Base-by-base conservation (phyloP, 1,140 invertebrate genomes). In the Psilanteris sp. region DNA sequence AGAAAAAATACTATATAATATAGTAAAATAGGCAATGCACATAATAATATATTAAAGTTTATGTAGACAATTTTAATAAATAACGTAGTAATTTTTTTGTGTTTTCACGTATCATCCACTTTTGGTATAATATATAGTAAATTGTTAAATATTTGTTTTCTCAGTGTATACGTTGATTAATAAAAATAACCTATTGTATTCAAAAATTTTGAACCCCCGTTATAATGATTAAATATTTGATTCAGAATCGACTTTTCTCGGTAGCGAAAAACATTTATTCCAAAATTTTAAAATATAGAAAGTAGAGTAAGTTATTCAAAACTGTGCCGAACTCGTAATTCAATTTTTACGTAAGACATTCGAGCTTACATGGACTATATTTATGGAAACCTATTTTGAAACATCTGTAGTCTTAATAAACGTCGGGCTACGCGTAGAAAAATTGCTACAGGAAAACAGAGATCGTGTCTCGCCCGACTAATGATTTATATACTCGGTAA, bases 391-490 rank as follows among this genome's bases (percentile, higher is more conserved):
- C 50, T 67, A 57, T 48, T 67, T 36, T 26, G 50, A 55, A 67
- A 67, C 62, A 67, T 55, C 62, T 67, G 62, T 57, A 67, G 41
- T 57, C 9, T 22, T 67, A 55, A 67, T 67, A 52, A 67, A 67
- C 26, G 41, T 57, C 50, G 29, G 29, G 0, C 10, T 9, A 26
- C 18, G 37, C 18, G 39, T 46, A 13, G 48, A 55, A 67, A 57
- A 67, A 67, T 67, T 46, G 11, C 22, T 39, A 11, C 4, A 29
- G 20, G 50, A 39, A 57, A 67, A 48, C 62, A 29, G 31, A 46
- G 39, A 57, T 54, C 43, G 62, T 34, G 29, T 67, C 48, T 57
- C 50, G 5, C 24, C 18, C n/a, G 4, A 9, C 39, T 55, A 46
- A 55, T 67, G 62, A 57, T 67, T 55, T 55, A 66, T 57, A 44